These are phyloP conservation scores for Sigmodon hispidus DNA, from an alignment of 2,113 vertebrate genomes.

Conservation along the genomic window DNA sequence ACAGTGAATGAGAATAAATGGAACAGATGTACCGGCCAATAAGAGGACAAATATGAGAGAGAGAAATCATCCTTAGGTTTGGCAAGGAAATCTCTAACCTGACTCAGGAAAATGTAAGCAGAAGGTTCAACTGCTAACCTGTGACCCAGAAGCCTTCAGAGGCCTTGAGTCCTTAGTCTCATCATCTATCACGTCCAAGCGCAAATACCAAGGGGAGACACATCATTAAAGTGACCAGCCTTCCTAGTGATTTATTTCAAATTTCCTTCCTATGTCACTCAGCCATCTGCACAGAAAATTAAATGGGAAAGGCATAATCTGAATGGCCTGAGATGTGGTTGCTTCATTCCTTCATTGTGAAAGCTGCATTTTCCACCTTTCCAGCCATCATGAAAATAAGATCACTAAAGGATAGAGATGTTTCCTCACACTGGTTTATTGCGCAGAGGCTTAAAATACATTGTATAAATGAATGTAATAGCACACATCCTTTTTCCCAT, in stretches of 20 bases:
- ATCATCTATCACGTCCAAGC: conserved; percentile 12
- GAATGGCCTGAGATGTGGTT: neutral
- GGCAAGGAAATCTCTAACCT: conserved; percentile 74
- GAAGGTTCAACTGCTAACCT: conserved; percentile 72
- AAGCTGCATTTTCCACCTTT: conserved; percentile 9
- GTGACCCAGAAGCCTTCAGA: conserved; percentile 45
- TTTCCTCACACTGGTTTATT: neutral
- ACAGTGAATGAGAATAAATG: conserved; percentile 60
- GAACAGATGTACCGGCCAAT: conserved; percentile 68
- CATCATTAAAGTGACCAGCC: conserved; percentile 21
- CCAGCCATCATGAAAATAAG: neutral
- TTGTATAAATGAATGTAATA: neutral
- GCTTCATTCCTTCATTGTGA: neutral
- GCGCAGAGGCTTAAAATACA: neutral
- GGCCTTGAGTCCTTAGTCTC: conserved; percentile 49
- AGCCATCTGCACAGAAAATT: conserved; percentile 58
- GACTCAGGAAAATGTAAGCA: conserved; percentile 76
- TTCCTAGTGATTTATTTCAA: conserved; percentile 21
- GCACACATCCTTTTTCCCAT: neutral
- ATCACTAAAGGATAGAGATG: neutral
- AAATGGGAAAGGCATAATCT: conserved; percentile 10
- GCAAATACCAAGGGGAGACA: conserved; percentile 57
- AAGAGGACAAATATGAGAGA: conserved; percentile 74
- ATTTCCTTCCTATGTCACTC: neutral
- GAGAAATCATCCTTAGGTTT: conserved; percentile 78